A percentile compares a stretch with the other conserved stretches of the same genome.
Conservation (phyloP, 1,140 invertebrate species). For the Hycleus phaleratus region DNA sequence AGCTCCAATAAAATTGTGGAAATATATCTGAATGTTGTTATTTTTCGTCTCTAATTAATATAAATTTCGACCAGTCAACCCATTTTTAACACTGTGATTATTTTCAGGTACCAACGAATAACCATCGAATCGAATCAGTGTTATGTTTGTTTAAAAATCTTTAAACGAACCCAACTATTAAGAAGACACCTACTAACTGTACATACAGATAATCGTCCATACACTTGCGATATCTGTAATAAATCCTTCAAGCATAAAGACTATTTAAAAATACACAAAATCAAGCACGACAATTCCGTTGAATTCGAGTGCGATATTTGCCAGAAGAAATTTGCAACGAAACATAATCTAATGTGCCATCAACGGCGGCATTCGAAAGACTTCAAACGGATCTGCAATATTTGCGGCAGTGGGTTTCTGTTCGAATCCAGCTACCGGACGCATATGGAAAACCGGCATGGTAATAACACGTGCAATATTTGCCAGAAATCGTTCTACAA, state of each 20-base stretch:
- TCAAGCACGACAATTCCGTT: background rate
- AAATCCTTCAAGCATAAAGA: slow-evolving; percentile 43
- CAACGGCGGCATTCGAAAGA: slow-evolving; percentile 46
- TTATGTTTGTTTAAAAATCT: slow-evolving; percentile 33
- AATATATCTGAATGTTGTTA: too few relatives aligned
- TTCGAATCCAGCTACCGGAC: background rate
- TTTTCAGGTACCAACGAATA: too few relatives aligned
- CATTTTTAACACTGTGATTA: background rate
- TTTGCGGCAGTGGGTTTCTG: slow-evolving; percentile 45
- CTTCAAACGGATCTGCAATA: slow-evolving; percentile 50
- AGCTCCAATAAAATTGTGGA: too few relatives aligned
- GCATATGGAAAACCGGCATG: slow-evolving; percentile 4
- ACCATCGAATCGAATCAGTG: background rate
- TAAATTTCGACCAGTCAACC: too few relatives aligned
- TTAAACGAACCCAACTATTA: slow-evolving; percentile 27
- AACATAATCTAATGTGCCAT: slow-evolving; percentile 36
- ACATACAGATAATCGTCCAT: slow-evolving; percentile 50
- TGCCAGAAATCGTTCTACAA: slow-evolving; percentile 72
- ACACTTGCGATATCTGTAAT: slow-evolving; percentile 50
- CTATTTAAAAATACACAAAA: slow-evolving; percentile 36
- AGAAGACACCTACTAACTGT: slow-evolving; percentile 34
- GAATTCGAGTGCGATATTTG: background rate
- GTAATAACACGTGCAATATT: slow-evolving; percentile 49
- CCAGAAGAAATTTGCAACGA: slow-evolving; percentile 37
- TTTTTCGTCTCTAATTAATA: too few relatives aligned